These are phyloP conservation scores for Empidonax alnorum DNA, from an alignment of 2,113 vertebrate species.

Conservation along the genomic window DNA sequence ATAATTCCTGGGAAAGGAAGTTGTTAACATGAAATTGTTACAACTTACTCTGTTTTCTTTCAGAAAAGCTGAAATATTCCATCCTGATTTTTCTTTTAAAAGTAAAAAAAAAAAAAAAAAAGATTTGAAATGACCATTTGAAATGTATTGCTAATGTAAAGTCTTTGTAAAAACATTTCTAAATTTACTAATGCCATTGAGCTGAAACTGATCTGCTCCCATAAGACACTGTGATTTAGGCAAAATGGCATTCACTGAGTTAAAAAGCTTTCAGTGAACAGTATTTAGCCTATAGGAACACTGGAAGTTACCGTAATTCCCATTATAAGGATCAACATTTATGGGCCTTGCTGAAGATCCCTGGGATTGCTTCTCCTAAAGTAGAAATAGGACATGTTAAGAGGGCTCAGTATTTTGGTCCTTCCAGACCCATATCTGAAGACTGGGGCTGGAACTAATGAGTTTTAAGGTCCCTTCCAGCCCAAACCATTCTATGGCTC, in stretches of 20 bases:
- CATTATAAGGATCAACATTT: neutral
- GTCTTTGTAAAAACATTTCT: neutral
- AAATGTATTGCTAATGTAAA: neutral
- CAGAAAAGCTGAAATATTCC: neutral
- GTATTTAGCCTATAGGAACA: neutral
- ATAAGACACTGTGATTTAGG: neutral
- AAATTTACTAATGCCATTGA: neutral
- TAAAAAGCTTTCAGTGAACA: neutral
- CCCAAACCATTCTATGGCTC: neutral
- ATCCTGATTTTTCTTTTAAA: neutral
- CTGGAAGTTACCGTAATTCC: neutral
- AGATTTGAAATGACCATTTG: neutral
- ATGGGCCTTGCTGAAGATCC: neutral
- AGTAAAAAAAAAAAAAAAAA: neutral
- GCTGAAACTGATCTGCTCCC: neutral
- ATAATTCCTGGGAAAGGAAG: neutral
- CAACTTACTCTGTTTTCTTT: neutral
- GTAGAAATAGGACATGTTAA: neutral
- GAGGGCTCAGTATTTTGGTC: neutral
- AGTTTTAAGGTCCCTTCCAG: neutral
- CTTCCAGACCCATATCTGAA: neutral
- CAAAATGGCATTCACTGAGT: neutral
- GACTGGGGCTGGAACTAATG: neutral
- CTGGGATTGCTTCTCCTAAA: neutral
- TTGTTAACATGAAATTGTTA: neutral